Evolutionary conservation across 1,140 invertebrate species (phyloP).

Genomic region (Saxidomus purpurata): DNA sequence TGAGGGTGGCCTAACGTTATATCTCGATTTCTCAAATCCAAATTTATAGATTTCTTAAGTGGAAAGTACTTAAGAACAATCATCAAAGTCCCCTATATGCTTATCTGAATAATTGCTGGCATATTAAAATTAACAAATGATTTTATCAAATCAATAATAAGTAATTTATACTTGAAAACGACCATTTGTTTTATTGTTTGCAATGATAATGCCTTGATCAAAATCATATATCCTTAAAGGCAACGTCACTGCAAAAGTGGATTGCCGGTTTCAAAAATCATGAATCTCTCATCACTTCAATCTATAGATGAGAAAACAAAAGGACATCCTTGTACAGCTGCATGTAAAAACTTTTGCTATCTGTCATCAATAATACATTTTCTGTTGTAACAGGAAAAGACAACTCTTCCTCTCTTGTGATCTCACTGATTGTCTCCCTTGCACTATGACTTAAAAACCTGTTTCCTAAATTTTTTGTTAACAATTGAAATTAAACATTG

Average conservation of each 20-base stretch:
- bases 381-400: too few species aligned
- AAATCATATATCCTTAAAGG: background rate
- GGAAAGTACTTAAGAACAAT: background rate
- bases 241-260: background rate
- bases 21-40: background rate
- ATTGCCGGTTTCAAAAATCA: slow-evolving; percentile 24
- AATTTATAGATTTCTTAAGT: slow-evolving; percentile 3
- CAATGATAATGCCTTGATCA: background rate
- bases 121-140: slow-evolving; percentile 35
- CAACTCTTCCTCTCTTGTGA: too few species aligned
- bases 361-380: too few species aligned
- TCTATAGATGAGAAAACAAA: background rate
- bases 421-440: too few species aligned
- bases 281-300: background rate
- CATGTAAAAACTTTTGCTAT: background rate
- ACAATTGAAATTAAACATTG: too few species aligned
- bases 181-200: slow-evolving; percentile 25
- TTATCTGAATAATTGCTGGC: background rate
- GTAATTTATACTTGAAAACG: slow-evolving; percentile 16
- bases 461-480: too few species aligned
- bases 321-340: background rate
- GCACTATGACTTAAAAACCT: too few species aligned
- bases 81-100: background rate
- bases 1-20: background rate
- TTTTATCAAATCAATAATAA: slow-evolving; percentile 30